Percentiles rank a stretch among this genome's conserved stretches.
phyloP scores from a whole-genome alignment of 2,113 vertebrate species.

The Melanostigma gelatinosum region DNA sequence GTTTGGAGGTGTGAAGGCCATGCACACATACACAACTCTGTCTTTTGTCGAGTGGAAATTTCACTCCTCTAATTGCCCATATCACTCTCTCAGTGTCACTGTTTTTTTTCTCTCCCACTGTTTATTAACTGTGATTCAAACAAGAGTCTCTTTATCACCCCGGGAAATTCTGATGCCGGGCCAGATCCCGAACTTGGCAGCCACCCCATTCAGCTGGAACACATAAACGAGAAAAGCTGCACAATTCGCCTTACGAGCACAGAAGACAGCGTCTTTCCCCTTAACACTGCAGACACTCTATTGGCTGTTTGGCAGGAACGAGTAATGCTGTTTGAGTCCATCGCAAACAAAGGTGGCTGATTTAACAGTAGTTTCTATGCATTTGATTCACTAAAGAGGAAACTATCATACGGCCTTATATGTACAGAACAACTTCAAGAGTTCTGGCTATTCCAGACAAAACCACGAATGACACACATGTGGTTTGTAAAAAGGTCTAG shows the following conservation, averaged over 20 bases:
- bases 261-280: constrained; percentile 42
- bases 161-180: constrained; percentile 75
- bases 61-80: constrained; percentile 68
- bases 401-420: background rate
- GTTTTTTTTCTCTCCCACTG: constrained; percentile 38
- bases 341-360: constrained; percentile 12
- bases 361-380: constrained; percentile 3
- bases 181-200: constrained; percentile 75
- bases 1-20: constrained; percentile 46
- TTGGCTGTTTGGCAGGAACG: constrained; percentile 38
- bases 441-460: background rate
- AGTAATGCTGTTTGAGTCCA: constrained; percentile 43
- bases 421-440: background rate
- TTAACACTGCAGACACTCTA: constrained; percentile 26
- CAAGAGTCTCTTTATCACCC: constrained; percentile 77
- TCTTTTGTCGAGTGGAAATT: constrained; percentile 55
- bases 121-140: constrained; percentile 65
- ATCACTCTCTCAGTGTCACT: constrained; percentile 55
- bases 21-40: constrained; percentile 26
- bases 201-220: constrained; percentile 67
- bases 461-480: background rate
- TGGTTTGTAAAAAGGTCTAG: constrained; percentile 1
- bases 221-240: constrained; percentile 66
- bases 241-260: constrained; percentile 46
- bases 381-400: constrained; percentile 6